Evolutionary conservation across 2,113 vertebrate species (phyloP).

Genomic region (Sinocyclocheilus rhinocerous): DNA sequence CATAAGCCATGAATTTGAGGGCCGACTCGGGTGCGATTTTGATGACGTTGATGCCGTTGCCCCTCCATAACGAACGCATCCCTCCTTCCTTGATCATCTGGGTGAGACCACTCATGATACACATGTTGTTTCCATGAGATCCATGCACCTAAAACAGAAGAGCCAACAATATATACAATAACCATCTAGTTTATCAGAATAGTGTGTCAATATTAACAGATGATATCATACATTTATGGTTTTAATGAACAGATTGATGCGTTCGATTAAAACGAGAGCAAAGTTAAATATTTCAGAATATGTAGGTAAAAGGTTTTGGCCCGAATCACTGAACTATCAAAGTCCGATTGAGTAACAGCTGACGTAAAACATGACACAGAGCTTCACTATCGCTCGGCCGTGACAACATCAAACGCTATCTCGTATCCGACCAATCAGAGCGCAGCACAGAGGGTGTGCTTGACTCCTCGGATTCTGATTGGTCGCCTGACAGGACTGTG

Average conservation of each 20-base stretch:
- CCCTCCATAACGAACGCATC: slow-evolving; percentile 85
- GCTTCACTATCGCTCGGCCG: background rate
- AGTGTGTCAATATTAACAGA: background rate
- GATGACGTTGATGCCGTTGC: slow-evolving; percentile 91
- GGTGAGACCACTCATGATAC: slow-evolving; percentile 85
- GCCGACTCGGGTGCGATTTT: slow-evolving; percentile 95
- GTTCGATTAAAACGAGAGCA: background rate
- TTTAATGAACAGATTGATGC: too few species aligned
- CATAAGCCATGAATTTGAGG: slow-evolving; percentile 98
- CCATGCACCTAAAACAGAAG: slow-evolving; percentile 86
- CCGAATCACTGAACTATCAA: background rate
- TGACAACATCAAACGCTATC: background rate
- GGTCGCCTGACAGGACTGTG: background rate
- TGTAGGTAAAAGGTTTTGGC: background rate
- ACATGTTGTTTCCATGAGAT: slow-evolving; percentile 91
- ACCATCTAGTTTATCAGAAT: background rate
- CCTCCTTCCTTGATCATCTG: slow-evolving; percentile 96
- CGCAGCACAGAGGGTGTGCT: slow-evolving; percentile 15
- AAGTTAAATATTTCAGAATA: slow-evolving; percentile 10
- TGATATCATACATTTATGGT: background rate
- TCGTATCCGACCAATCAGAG: slow-evolving; percentile 5
- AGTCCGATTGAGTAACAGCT: slow-evolving; percentile 40
- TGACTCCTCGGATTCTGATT: background rate
- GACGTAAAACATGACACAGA: slow-evolving; percentile 52
- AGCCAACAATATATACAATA: background rate